Evolutionary conservation across 37 sponge, comb jelly and placozoan species (phyloP).

Genomic region (Beroe forskalii): DNA sequence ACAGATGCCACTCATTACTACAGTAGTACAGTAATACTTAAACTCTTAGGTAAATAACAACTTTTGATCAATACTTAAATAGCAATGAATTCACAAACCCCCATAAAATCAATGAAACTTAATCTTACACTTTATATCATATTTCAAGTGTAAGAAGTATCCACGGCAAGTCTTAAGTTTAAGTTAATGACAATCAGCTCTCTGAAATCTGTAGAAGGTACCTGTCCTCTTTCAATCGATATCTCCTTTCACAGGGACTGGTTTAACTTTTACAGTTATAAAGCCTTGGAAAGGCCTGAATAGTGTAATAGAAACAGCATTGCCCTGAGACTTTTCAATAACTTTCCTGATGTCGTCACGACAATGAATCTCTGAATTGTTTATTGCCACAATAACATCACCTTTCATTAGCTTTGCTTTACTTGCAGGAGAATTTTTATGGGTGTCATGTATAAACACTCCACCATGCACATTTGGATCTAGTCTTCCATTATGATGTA

Average conservation of each 20-base stretch:
- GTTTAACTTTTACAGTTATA: not conserved
- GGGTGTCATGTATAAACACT: conserved; percentile 14
- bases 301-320: not conserved
- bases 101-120: too few relatives aligned
- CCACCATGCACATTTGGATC: not conserved
- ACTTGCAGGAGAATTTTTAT: not conserved
- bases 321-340: conserved; percentile 11
- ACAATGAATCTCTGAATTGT: not conserved
- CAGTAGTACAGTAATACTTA: too few relatives aligned
- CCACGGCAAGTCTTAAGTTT: too few relatives aligned
- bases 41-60: too few relatives aligned
- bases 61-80: too few relatives aligned
- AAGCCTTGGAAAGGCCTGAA: not conserved
- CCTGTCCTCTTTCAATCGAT: too few relatives aligned
- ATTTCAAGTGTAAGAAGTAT: too few relatives aligned
- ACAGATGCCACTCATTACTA: too few relatives aligned
- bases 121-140: too few relatives aligned
- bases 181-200: too few relatives aligned
- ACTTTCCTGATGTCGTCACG: not conserved
- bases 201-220: too few relatives aligned
- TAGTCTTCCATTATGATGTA: not conserved
- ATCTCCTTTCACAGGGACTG: not conserved
- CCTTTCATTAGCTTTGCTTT: conserved; percentile 1
- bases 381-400: conserved; percentile 20
- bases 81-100: too few relatives aligned